These are phyloP conservation scores for Hemibagrus guttatus DNA, from an alignment of 2,797 vertebrate genomes.

Conservation along the genomic window DNA sequence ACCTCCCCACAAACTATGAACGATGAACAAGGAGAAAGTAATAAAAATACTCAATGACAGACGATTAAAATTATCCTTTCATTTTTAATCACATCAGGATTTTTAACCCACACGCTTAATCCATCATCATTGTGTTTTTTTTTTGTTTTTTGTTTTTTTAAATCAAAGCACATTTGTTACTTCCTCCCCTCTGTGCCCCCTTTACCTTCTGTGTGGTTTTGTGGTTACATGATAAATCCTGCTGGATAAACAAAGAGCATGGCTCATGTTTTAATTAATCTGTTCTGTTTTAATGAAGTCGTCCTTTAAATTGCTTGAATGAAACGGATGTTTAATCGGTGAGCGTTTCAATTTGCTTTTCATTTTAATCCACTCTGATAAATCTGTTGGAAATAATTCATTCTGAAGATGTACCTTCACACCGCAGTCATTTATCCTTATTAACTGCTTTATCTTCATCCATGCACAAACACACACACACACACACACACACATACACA, in stretches of 20 bases:
- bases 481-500: neutral
- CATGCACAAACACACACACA: neutral
- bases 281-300: neutral
- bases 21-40: neutral
- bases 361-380: neutral
- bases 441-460: too few relatives aligned
- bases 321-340: neutral
- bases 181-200: neutral
- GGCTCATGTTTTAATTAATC: neutral
- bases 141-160: neutral
- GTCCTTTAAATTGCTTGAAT: neutral
- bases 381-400: neutral
- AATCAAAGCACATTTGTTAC: neutral
- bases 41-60: neutral
- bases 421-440: neutral
- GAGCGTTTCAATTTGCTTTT: neutral
- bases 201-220: neutral
- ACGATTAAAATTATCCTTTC: neutral
- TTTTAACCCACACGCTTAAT: neutral
- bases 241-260: neutral
- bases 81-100: neutral
- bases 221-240: slow-evolving; percentile 6
- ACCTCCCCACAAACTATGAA: neutral
- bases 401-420: neutral
- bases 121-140: neutral